Evolutionary conservation across 2,888 invertebrate genomes (phyloP), one percentile per base, ranked within the genome.

Genomic region (Selenia dentaria): DNA sequence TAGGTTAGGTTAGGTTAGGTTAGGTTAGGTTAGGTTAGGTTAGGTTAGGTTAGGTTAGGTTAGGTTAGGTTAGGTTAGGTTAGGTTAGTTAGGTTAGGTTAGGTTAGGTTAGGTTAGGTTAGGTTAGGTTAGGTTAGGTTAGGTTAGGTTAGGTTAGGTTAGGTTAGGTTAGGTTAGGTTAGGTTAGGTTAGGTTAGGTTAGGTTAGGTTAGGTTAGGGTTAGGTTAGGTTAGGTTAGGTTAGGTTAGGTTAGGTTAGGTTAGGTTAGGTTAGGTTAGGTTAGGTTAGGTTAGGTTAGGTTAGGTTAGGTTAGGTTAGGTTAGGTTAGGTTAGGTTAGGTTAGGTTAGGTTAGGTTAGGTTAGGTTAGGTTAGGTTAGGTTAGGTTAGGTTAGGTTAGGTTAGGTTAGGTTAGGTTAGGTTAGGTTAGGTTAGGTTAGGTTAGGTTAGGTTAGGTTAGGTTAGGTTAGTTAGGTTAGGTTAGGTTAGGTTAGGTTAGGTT

Each of bases 231-330:
- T 38, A 38, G 38, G 38, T 38, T 38, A 38, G 38, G 38, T 38
- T 38, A 38, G 38, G 38, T 29, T 38, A 38, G 38, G 38, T 29
- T 38, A 38, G 38, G 38, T 38, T 38, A 38, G 38, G 38, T 38
- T 38, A 38, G 38, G 38, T 29, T 38, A 38, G 38, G 38, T 29
- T 38, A 38, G 38, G 38, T 42, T 42, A 48, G 48, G 48, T 42
- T 48, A 48, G 48, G 48, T 42, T 48, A 48, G 47, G 47, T 41
- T 47, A 47, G 48, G 48, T 42, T 36, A 36, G 36, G 36, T 36
- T 36, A 36, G 36, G 36, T 36, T 27, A 36, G 36, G 36, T 36
- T 36, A 36, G 36, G 36, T 36, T 36, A 36, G 36, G 36, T 36
- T 36, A 36, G 35, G 35, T 35, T 35, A 36, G 36, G 36, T 36